Evolutionary conservation across 2,888 invertebrate genomes (phyloP).

Genomic region (Sesamia inferens): DNA sequence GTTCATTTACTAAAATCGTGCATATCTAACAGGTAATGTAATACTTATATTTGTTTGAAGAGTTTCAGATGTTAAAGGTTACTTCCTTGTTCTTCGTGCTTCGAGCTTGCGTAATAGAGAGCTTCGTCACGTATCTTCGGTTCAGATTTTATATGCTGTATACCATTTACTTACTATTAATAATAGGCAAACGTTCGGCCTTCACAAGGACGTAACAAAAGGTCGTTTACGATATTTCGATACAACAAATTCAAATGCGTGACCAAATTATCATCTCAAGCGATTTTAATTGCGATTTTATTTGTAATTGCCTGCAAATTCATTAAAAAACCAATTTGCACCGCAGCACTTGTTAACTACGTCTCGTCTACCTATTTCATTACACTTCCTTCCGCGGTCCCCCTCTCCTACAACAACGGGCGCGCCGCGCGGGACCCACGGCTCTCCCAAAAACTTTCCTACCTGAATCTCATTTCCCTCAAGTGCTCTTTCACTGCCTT

Average conservation of each 20-base stretch:
- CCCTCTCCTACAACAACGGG: slow-evolving; percentile 52
- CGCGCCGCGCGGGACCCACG: slow-evolving; percentile 20
- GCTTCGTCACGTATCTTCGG: slow-evolving; percentile 78
- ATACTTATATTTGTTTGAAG: slow-evolving; percentile 84
- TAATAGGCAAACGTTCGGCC: slow-evolving; percentile 80
- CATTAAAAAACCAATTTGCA: slow-evolving; percentile 74
- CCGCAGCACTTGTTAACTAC: slow-evolving; percentile 65
- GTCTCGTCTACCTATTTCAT: slow-evolving; percentile 70
- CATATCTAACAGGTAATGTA: slow-evolving; percentile 80
- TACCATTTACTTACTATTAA: slow-evolving; percentile 71
- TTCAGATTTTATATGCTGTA: slow-evolving; percentile 73
- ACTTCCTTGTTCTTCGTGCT: slow-evolving; percentile 83
- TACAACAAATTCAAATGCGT: slow-evolving; percentile 67
- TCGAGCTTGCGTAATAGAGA: slow-evolving; percentile 79
- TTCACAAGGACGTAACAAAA: slow-evolving; percentile 83
- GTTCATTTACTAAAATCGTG: slow-evolving; percentile 78
- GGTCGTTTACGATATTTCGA: slow-evolving; percentile 72
- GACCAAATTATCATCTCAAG: slow-evolving; percentile 63
- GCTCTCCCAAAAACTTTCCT: slow-evolving; percentile 64
- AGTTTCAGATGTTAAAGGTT: slow-evolving; percentile 86
- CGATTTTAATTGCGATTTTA: slow-evolving; percentile 60
- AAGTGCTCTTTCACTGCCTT: slow-evolving; percentile 75
- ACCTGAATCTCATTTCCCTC: slow-evolving; percentile 77
- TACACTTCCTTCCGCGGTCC: slow-evolving; percentile 66
- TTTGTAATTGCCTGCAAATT: slow-evolving; percentile 66